These are phyloP conservation scores for Papilio polytes DNA, from an alignment of 1,140 invertebrate genomes.

Conservation along the genomic window DNA sequence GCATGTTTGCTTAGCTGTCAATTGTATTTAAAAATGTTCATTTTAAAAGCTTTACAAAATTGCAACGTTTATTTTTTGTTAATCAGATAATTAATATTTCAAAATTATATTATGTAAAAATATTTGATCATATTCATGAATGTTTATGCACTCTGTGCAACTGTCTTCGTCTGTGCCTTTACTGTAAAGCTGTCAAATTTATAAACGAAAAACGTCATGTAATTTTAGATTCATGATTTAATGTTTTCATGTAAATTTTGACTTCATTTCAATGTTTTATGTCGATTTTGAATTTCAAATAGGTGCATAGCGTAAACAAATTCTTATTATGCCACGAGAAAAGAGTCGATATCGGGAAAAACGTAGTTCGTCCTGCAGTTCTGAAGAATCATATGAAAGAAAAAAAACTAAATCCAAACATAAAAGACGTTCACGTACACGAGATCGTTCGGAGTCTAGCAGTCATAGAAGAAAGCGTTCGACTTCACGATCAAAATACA, in stretches of 20 bases:
- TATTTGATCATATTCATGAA: background rate
- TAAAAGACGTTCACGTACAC: slow-evolving; percentile 67
- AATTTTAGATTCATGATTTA: too few species aligned
- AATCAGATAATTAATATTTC: background rate
- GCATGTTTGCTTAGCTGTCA: slow-evolving; percentile 48
- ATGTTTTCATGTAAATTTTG: background rate
- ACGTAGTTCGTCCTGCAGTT: slow-evolving; percentile 71
- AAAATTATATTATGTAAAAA: background rate
- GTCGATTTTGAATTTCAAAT: background rate
- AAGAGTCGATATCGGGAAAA: slow-evolving; percentile 71
- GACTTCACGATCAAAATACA: slow-evolving; percentile 61
- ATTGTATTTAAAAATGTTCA: background rate
- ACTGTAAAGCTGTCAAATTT: too few species aligned
- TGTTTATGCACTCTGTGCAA: background rate
- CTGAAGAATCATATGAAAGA: slow-evolving; percentile 72
- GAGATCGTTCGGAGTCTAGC: slow-evolving; percentile 69
- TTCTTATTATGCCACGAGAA: slow-evolving; percentile 66
- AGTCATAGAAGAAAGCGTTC: slow-evolving; percentile 66
- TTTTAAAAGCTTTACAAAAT: background rate
- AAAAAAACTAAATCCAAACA: slow-evolving; percentile 76
- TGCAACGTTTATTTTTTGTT: background rate
- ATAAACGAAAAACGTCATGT: too few species aligned
- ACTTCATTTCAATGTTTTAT: background rate
- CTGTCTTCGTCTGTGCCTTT: background rate
- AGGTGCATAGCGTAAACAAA: background rate